These are phyloP conservation scores for Ctena decussata DNA, from an alignment of 2,888 invertebrate species.

Conservation along the genomic window DNA sequence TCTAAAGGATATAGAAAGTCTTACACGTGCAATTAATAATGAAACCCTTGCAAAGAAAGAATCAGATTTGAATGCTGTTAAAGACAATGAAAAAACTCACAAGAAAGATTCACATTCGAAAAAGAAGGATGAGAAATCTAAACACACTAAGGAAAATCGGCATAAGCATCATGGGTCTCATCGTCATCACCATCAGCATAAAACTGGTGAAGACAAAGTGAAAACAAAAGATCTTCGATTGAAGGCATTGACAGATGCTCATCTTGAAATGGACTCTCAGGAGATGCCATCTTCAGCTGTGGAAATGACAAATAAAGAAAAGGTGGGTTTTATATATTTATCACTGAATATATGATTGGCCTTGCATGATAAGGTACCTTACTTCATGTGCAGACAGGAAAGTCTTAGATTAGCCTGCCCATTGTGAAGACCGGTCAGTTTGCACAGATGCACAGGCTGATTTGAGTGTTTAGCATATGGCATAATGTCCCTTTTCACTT, in stretches of 20 bases:
- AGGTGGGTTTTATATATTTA: constrained; percentile 76
- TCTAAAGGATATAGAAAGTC: constrained; percentile 31
- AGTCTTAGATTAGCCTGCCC: too few relatives aligned
- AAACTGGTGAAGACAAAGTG: constrained; percentile 15
- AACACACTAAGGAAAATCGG: constrained; percentile 23
- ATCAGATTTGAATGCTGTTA: constrained; percentile 32
- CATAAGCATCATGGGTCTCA: neutral
- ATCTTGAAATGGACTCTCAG: constrained; percentile 70
- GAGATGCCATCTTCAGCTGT: constrained; percentile 84
- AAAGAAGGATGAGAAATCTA: constrained; percentile 31
- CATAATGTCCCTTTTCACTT: too few relatives aligned
- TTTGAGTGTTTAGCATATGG: too few relatives aligned
- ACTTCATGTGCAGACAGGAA: too few relatives aligned
- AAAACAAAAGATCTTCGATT: constrained; percentile 57
- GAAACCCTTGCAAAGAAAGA: neutral
- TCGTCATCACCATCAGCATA: constrained; percentile 39
- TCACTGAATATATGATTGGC: too few relatives aligned
- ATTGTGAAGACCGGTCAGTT: too few relatives aligned
- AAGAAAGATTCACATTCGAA: constrained; percentile 58
- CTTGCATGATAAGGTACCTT: too few relatives aligned
- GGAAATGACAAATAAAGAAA: constrained; percentile 84
- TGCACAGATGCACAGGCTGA: too few relatives aligned
- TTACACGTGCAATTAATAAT: neutral
- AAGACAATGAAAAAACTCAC: constrained; percentile 26
- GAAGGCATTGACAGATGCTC: constrained; percentile 72